Evolutionary conservation across 92 coral and sea anemone genomes (phyloP).

Genomic region (Scolanthus callimorphus): DNA sequence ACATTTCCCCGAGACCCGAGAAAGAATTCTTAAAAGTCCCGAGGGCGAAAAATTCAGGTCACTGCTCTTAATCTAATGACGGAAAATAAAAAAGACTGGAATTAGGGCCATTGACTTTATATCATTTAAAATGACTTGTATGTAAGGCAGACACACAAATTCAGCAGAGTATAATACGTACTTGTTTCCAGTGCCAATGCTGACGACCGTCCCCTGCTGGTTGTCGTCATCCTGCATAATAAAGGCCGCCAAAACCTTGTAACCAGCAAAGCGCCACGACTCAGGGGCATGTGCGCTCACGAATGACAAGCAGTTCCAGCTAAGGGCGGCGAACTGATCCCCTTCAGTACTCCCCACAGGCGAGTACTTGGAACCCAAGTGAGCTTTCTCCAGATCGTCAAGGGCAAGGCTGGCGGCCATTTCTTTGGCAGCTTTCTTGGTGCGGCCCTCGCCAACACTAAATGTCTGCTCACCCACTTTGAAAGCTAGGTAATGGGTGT

Average conservation of each 20-base stretch:
- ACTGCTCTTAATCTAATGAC: no score
- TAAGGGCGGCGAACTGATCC: conserved; percentile 69
- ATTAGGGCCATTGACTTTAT: no score
- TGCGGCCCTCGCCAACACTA: conserved; percentile 56
- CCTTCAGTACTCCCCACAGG: conserved; percentile 65
- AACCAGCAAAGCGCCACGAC: conserved; percentile 78
- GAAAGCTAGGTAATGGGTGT: conserved; percentile 42
- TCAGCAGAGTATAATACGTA: conserved; percentile 25
- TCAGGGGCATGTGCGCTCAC: conserved; percentile 70
- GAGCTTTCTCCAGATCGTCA: conserved; percentile 39
- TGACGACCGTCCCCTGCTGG: conserved; percentile 55
- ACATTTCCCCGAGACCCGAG: no score
- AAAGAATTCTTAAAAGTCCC: no score
- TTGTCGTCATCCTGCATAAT: conserved; percentile 63
- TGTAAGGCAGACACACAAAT: no score
- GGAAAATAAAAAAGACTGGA: no score
- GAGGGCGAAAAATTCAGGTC: no score
- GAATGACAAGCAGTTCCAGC: conserved; percentile 64
- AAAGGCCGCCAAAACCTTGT: conserved; percentile 70
- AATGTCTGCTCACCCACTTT: conserved; percentile 55
- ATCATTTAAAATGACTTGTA: no score
- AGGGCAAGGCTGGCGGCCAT: conserved; percentile 63
- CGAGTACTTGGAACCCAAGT: conserved; percentile 35
- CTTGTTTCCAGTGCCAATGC: conserved; percentile 96
- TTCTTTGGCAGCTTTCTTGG: conserved; percentile 70